These are phyloP conservation scores for Rhodeus uyekii DNA, from an alignment of 2,797 vertebrate genomes.

Conservation along the genomic window DNA sequence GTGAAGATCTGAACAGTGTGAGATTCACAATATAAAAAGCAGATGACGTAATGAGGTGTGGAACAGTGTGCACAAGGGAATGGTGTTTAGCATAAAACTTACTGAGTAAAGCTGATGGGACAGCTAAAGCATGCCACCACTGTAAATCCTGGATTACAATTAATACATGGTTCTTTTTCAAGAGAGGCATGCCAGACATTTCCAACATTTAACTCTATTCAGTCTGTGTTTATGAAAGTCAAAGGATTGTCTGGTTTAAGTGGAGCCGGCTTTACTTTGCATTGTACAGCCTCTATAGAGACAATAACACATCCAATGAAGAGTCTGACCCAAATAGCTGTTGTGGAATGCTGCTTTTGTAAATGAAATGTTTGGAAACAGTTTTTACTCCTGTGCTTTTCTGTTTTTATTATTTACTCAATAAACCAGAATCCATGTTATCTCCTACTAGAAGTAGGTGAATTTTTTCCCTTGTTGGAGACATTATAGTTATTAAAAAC, in stretches of 20 bases:
- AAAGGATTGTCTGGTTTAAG: slow-evolving; percentile 57
- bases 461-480: neutral
- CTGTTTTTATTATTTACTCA: neutral
- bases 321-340: slow-evolving; percentile 69
- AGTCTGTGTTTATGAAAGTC: slow-evolving; percentile 58
- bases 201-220: slow-evolving; percentile 42
- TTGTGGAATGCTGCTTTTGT: slow-evolving; percentile 70
- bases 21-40: neutral
- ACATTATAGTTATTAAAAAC: neutral
- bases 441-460: neutral
- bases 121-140: neutral
- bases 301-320: slow-evolving; percentile 65
- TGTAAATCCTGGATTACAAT: slow-evolving; percentile 41
- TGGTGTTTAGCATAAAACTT: neutral
- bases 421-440: neutral
- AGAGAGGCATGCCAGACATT: slow-evolving; percentile 10
- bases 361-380: slow-evolving; percentile 68
- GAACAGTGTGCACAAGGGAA: neutral
- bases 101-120: neutral
- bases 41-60: neutral
- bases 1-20: neutral
- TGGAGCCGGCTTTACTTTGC: slow-evolving; percentile 56
- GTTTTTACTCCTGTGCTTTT: slow-evolving; percentile 58
- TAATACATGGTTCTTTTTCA: slow-evolving; percentile 30
- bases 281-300: slow-evolving; percentile 50